Percentiles rank a stretch among this genome's conserved stretches.
phyloP scores from a whole-genome alignment of 1,140 invertebrate species.

The Sycobia sp. region DNA sequence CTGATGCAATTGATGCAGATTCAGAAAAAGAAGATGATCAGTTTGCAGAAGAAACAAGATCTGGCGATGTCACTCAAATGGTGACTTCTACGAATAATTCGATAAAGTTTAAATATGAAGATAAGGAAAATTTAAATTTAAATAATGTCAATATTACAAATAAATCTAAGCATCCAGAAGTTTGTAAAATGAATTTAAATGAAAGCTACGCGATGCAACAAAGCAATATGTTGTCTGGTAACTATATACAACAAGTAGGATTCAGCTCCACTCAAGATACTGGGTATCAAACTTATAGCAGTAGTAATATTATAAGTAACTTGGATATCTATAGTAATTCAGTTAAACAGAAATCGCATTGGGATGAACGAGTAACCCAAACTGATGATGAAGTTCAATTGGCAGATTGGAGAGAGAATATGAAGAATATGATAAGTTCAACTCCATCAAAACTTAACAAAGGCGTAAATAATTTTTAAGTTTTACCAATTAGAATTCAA shows the following conservation, averaged over 20 bases:
- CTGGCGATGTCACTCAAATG: conserved; percentile 21
- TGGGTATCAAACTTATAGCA: conserved; percentile 56
- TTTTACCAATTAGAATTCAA: background rate
- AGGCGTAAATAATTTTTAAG: background rate
- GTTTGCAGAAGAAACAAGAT: background rate
- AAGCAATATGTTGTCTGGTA: conserved; percentile 41
- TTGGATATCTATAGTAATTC: conserved; percentile 43
- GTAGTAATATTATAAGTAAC: conserved; percentile 40
- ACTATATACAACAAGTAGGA: conserved; percentile 43
- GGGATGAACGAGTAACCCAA: conserved; percentile 39
- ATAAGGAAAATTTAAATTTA: conserved; percentile 28
- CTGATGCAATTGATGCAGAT: conserved; percentile 3
- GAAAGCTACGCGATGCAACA: conserved; percentile 43
- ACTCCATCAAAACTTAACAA: conserved; percentile 51
- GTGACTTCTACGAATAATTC: conserved; percentile 24
- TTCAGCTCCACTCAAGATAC: conserved; percentile 52
- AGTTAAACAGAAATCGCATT: conserved; percentile 39
- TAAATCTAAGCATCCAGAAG: conserved; percentile 37
- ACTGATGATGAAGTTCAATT: conserved; percentile 43
- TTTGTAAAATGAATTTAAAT: conserved; percentile 39
- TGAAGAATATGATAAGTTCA: conserved; percentile 52
- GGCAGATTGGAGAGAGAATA: conserved; percentile 49
- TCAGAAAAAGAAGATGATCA: conserved; percentile 14
- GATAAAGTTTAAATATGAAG: conserved; percentile 21
- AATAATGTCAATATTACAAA: conserved; percentile 16